These are phyloP conservation scores for Nanorana parkeri DNA, from an alignment of 2,113 vertebrate genomes.

Conservation along the genomic window DNA sequence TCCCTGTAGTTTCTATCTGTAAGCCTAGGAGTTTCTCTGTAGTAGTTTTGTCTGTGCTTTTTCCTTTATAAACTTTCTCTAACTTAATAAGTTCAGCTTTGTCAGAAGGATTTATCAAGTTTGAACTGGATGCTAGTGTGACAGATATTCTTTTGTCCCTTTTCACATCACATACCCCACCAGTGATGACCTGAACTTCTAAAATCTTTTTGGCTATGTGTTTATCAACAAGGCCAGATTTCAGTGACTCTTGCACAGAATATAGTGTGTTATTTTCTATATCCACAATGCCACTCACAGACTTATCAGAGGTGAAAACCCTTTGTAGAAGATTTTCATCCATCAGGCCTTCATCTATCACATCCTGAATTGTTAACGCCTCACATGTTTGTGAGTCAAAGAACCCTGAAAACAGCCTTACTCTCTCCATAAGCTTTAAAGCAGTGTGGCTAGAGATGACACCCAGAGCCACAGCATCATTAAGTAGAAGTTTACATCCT, in stretches of 20 bases:
- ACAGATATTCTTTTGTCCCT: slow-evolving; percentile 89
- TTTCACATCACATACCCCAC: slow-evolving; percentile 89
- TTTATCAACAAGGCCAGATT: slow-evolving; percentile 82
- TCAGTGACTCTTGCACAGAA: slow-evolving; percentile 83
- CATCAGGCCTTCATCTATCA: slow-evolving; percentile 83
- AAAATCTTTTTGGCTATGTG: slow-evolving; percentile 81
- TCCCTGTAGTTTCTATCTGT: slow-evolving; percentile 87
- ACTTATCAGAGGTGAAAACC: slow-evolving; percentile 84
- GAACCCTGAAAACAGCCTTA: slow-evolving; percentile 89
- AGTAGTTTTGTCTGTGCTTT: slow-evolving; percentile 68
- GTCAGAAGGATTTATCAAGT: slow-evolving; percentile 76
- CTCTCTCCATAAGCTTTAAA: slow-evolving; percentile 84
- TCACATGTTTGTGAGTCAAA: slow-evolving; percentile 78
- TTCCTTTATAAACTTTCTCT: slow-evolving; percentile 89
- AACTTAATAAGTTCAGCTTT: slow-evolving; percentile 78
- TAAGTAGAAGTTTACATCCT: slow-evolving; percentile 79
- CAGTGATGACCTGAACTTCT: slow-evolving; percentile 89
- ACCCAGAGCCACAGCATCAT: slow-evolving; percentile 80
- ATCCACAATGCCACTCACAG: slow-evolving; percentile 86
- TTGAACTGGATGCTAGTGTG: slow-evolving; percentile 88
- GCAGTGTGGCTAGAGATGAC: slow-evolving; percentile 82
- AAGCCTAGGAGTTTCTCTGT: slow-evolving; percentile 77
- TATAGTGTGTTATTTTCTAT: slow-evolving; percentile 71
- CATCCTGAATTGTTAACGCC: slow-evolving; percentile 81
- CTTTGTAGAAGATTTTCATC: slow-evolving; percentile 86